phyloP scores from a whole-genome alignment of 2,113 vertebrate genomes.

The Crotalus tigris region DNA sequence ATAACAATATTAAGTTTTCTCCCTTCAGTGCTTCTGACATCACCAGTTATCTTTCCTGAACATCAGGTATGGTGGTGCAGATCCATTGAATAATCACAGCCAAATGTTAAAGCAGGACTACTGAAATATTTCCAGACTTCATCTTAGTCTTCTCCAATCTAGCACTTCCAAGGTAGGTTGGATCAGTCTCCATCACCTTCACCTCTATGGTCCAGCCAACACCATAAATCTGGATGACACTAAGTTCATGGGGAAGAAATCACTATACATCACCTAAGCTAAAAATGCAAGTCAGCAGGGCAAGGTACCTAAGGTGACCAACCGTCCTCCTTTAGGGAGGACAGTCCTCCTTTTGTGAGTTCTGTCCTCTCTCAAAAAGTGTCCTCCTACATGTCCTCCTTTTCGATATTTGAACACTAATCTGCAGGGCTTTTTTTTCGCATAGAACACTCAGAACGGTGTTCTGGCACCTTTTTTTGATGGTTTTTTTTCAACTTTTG shows the following conservation, averaged over 20 bases:
- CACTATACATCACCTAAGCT: neutral
- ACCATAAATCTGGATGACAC: neutral
- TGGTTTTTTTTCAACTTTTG: no score
- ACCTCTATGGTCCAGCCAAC: neutral
- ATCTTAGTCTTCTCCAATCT: neutral
- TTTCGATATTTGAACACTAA: no score
- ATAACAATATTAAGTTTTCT: conserved; percentile 5
- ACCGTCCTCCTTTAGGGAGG: no score
- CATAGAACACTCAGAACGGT: no score
- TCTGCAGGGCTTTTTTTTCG: no score
- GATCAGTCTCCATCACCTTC: neutral
- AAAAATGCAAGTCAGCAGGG: neutral
- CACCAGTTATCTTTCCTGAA: neutral
- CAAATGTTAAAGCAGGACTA: neutral
- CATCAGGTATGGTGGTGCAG: neutral
- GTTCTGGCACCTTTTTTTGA: no score
- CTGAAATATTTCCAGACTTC: neutral
- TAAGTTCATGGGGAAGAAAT: neutral
- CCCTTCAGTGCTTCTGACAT: neutral
- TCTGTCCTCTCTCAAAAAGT: no score
- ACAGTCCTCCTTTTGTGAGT: no score
- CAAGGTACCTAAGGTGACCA: no score
- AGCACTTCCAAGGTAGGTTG: neutral
- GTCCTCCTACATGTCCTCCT: no score
- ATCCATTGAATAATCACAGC: neutral